phyloP scores from a whole-genome alignment of 2,888 invertebrate genomes.

The Eupithecia insigniata region DNA sequence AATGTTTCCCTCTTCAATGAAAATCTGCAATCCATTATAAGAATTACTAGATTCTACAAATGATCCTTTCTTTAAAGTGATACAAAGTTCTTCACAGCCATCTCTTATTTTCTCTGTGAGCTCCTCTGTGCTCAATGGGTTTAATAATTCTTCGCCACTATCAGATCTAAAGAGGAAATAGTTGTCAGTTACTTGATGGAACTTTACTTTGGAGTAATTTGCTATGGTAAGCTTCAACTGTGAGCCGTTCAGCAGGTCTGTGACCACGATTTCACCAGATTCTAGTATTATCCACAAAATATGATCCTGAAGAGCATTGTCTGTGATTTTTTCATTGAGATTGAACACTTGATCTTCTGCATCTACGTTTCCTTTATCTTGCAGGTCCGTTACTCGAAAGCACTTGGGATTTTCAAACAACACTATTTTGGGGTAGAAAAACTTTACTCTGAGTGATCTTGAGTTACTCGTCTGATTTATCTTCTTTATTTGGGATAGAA shows the following conservation, averaged over 20 bases:
- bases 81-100: constrained; percentile 49
- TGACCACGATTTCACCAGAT: constrained; percentile 62
- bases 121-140: constrained; percentile 52
- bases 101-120: constrained; percentile 53
- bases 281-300: constrained; percentile 67
- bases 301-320: constrained; percentile 57
- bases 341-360: constrained; percentile 38
- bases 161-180: constrained; percentile 65
- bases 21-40: constrained; percentile 56
- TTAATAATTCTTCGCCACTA: constrained; percentile 64
- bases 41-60: constrained; percentile 26
- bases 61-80: constrained; percentile 57
- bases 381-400: constrained; percentile 56
- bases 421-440: constrained; percentile 66
- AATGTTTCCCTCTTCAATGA: constrained; percentile 52
- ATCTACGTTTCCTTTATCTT: constrained; percentile 39
- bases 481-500: constrained; percentile 44
- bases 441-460: constrained; percentile 36
- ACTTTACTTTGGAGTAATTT: constrained; percentile 61
- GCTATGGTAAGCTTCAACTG: constrained; percentile 56
- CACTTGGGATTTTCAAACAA: constrained; percentile 55
- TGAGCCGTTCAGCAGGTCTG: constrained; percentile 54
- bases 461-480: constrained; percentile 23
- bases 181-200: constrained; percentile 49
- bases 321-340: constrained; percentile 59